These are phyloP conservation scores for Silurus meridionalis DNA, from an alignment of 2,113 vertebrate species.

Conservation along the genomic window DNA sequence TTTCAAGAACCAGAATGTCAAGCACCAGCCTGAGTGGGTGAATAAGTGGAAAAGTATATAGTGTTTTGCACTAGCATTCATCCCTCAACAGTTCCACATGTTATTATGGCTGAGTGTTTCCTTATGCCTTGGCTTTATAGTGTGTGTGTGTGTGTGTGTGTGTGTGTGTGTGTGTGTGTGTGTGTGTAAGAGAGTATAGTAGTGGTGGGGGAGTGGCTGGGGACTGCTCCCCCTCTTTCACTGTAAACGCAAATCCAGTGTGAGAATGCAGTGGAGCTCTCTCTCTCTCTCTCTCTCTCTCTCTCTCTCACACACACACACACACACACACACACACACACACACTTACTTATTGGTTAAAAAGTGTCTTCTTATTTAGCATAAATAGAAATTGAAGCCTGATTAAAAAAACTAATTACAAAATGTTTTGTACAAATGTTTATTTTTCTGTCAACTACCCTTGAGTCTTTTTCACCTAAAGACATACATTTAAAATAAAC, in stretches of 20 bases:
- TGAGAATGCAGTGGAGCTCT: slow-evolving; percentile 33
- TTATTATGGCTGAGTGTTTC: slow-evolving; percentile 55
- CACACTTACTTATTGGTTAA: neutral
- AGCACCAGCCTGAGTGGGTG: slow-evolving; percentile 29
- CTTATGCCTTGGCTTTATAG: slow-evolving; percentile 59
- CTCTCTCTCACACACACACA: neutral
- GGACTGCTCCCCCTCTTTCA: slow-evolving; percentile 51
- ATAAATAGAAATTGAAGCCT: neutral
- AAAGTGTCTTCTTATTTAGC: neutral
- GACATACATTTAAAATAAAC: neutral
- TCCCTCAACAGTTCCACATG: slow-evolving; percentile 52
- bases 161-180: neutral
- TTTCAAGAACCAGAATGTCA: slow-evolving; percentile 35
- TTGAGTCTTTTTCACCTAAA: neutral
- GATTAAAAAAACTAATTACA: neutral
- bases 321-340: neutral
- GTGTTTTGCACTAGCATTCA: slow-evolving; percentile 39
- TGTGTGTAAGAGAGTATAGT: slow-evolving; percentile 11
- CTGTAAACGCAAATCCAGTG: slow-evolving; percentile 45
- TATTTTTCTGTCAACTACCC: neutral
- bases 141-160: slow-evolving; percentile 41
- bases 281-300: too few species aligned
- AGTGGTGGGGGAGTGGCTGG: slow-evolving; percentile 50
- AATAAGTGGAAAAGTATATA: slow-evolving; percentile 44
- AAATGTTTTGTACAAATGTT: neutral